phyloP scores from a whole-genome alignment of 2,888 invertebrate species.

The Heliconius ismenius region DNA sequence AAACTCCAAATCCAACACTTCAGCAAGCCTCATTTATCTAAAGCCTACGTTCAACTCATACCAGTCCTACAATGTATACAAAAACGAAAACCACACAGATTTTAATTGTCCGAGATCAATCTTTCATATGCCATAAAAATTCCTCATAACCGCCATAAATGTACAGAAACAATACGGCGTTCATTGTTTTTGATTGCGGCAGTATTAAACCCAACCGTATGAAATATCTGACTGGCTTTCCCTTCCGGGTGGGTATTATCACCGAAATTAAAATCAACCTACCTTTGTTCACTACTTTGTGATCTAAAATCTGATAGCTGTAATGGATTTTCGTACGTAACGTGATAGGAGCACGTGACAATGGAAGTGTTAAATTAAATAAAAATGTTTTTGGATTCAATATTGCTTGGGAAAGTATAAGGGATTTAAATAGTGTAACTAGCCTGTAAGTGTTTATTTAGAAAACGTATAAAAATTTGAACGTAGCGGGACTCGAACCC shows the following conservation, averaged over 20 bases:
- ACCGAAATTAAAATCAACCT: conserved; percentile 44
- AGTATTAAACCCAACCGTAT: conserved; percentile 42
- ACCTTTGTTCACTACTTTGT: conserved; percentile 40
- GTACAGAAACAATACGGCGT: conserved; percentile 39
- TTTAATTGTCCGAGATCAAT: conserved; percentile 40
- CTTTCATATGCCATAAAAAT: conserved; percentile 41
- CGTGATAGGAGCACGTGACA: neutral
- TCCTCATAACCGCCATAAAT: conserved; percentile 39
- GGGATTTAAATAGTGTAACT: too few species aligned
- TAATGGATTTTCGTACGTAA: conserved; percentile 18
- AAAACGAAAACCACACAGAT: neutral
- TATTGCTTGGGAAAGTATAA: neutral
- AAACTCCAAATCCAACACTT: neutral
- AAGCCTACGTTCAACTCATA: neutral
- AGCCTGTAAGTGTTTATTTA: too few species aligned
- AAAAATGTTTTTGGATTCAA: neutral
- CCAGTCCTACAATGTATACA: neutral
- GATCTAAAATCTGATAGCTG: neutral
- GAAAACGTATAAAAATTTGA: too few species aligned
- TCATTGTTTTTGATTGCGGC: conserved; percentile 44
- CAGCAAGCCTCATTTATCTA: conserved; percentile 7
- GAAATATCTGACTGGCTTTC: conserved; percentile 39
- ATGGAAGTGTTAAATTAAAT: neutral
- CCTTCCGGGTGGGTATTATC: conserved; percentile 37
- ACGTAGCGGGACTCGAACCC: too few species aligned